phyloP scores from a whole-genome alignment of 2,888 invertebrate genomes.

The Dryobota labecula region DNA sequence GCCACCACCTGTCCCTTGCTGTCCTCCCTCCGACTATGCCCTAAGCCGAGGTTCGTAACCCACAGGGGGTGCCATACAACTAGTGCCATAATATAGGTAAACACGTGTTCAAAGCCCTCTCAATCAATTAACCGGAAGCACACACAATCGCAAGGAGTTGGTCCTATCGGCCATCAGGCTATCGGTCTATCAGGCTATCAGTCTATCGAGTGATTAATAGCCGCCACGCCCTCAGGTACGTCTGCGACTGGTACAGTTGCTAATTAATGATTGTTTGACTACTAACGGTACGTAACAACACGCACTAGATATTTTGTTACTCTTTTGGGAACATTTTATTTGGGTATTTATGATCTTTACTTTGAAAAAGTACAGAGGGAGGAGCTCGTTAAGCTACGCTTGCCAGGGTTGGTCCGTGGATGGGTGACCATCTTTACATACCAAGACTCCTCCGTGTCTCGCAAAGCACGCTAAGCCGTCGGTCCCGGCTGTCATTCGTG shows the following conservation, averaged over 20 bases:
- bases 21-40: too few relatives aligned
- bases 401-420: too few relatives aligned
- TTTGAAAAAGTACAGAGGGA: too few relatives aligned
- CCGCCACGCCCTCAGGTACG: slow-evolving; percentile 71
- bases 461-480: too few relatives aligned
- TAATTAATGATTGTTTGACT: slow-evolving; percentile 75
- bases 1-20: too few relatives aligned
- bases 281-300: slow-evolving; percentile 37
- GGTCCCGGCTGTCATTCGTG: too few relatives aligned
- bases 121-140: slow-evolving; percentile 65
- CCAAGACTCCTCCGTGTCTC: too few relatives aligned
- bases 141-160: slow-evolving; percentile 67
- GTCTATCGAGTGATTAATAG: slow-evolving; percentile 76
- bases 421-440: too few relatives aligned
- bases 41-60: too few relatives aligned
- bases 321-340: slow-evolving; percentile 11
- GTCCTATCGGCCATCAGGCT: slow-evolving; percentile 41
- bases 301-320: slow-evolving; percentile 17
- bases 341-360: not conserved
- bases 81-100: not conserved
- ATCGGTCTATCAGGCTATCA: slow-evolving; percentile 39
- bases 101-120: slow-evolving; percentile 17
- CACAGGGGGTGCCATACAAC: too few relatives aligned
- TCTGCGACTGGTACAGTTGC: slow-evolving; percentile 49
- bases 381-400: too few relatives aligned